These are phyloP conservation scores for Heptranchias perlo DNA, from an alignment of 2,113 vertebrate genomes.

Conservation along the genomic window DNA sequence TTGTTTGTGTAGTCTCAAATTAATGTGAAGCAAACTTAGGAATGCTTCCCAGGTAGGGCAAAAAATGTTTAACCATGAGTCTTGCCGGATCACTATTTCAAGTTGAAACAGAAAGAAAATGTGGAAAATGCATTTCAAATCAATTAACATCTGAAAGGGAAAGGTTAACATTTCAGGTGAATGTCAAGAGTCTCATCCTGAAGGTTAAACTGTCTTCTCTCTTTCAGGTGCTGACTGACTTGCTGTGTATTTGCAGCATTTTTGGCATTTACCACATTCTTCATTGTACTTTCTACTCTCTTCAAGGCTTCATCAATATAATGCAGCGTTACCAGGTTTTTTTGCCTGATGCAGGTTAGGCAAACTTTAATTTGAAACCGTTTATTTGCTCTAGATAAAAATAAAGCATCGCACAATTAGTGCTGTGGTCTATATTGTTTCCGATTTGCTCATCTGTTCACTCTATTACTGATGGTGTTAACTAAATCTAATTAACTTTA, in stretches of 20 bases:
- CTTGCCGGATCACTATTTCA: background rate
- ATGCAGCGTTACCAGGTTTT: background rate
- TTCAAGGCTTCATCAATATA: background rate
- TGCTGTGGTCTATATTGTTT: background rate
- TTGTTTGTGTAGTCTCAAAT: background rate
- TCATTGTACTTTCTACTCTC: background rate
- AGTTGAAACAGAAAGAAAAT: background rate
- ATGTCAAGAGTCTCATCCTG: background rate
- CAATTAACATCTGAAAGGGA: background rate
- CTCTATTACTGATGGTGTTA: background rate
- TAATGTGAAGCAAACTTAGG: background rate
- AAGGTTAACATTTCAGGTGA: background rate
- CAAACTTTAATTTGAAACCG: background rate
- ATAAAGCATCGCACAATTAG: background rate
- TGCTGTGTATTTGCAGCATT: background rate
- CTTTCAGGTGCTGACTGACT: background rate
- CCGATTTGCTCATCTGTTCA: background rate
- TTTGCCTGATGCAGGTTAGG: background rate
- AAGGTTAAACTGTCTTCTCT: background rate
- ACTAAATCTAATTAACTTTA: background rate
- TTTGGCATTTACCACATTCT: background rate
- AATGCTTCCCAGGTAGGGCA: background rate
- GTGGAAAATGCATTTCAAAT: background rate
- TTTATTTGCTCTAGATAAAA: background rate
- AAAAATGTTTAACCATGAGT: background rate